Conservation (phyloP, 2,113 vertebrate species). For the Hassar affinis region DNA sequence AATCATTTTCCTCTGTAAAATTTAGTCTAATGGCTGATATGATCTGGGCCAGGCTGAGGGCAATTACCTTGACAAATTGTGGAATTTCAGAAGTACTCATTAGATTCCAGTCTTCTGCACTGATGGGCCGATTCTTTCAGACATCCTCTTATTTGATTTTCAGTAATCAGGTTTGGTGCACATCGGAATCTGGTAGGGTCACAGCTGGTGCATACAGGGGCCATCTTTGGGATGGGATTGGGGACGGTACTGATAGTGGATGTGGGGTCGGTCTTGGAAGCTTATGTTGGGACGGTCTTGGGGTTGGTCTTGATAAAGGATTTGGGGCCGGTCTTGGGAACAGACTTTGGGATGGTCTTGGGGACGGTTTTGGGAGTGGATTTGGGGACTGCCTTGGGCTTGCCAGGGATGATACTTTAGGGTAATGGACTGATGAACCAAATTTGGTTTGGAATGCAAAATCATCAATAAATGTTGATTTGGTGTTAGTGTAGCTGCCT, state of each 20-base stretch:
- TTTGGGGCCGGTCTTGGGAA: background rate
- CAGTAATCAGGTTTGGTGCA: background rate
- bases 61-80: slow-evolving; percentile 18
- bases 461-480: background rate
- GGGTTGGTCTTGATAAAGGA: too few relatives aligned
- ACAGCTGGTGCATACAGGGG: background rate
- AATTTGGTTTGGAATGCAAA: background rate
- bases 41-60: slow-evolving; percentile 7
- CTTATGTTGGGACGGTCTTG: background rate
- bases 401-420: background rate
- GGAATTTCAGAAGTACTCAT: background rate
- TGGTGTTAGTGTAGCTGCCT: background rate
- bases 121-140: background rate
- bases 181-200: background rate
- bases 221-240: background rate
- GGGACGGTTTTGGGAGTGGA: background rate
- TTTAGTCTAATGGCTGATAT: slow-evolving; percentile 13
- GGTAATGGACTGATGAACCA: background rate
- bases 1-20: slow-evolving; percentile 9
- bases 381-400: background rate
- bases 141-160: background rate
- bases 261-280: background rate
- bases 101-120: background rate
- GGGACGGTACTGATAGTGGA: background rate
- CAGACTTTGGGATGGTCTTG: background rate